These are phyloP conservation scores for Tenthredo mesomela DNA, from an alignment of 2,888 invertebrate species.

Conservation along the genomic window DNA sequence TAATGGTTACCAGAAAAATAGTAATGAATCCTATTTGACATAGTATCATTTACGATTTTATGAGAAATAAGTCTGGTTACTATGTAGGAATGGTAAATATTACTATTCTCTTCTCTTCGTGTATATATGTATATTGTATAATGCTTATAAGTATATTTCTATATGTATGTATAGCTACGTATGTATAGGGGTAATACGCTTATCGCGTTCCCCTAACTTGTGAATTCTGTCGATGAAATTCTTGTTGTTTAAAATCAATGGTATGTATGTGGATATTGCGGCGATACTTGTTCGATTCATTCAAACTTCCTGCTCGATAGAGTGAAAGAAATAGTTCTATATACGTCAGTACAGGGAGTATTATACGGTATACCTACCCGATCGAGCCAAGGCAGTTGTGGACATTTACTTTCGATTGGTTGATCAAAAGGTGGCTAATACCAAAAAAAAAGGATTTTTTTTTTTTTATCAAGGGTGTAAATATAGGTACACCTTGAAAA, in stretches of 20 bases:
- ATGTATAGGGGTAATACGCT: conserved; percentile 40
- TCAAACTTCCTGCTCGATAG: background rate
- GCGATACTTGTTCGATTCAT: background rate
- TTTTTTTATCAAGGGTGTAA: too few species aligned
- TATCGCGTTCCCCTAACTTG: conserved; percentile 24
- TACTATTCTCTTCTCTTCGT: too few species aligned
- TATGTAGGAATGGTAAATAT: too few species aligned
- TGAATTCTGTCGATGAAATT: conserved; percentile 7
- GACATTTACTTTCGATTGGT: conserved; percentile 20
- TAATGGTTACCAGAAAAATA: too few species aligned
- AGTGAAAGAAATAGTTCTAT: background rate
- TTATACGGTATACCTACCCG: too few species aligned
- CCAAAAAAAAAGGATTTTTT: too few species aligned
- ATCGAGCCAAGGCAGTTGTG: background rate
- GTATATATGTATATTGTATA: background rate
- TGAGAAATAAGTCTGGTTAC: too few species aligned
- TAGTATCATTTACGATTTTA: too few species aligned
- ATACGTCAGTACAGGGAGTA: background rate
- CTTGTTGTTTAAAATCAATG: conserved; percentile 18
- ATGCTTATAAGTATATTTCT: conserved; percentile 43
- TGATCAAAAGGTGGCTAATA: background rate
- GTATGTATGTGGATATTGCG: background rate
- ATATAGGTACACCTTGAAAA: too few species aligned
- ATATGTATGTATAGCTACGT: background rate
- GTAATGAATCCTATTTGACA: too few species aligned